phyloP scores from a whole-genome alignment of 2,888 invertebrate genomes.

The Tribolium freemani region DNA sequence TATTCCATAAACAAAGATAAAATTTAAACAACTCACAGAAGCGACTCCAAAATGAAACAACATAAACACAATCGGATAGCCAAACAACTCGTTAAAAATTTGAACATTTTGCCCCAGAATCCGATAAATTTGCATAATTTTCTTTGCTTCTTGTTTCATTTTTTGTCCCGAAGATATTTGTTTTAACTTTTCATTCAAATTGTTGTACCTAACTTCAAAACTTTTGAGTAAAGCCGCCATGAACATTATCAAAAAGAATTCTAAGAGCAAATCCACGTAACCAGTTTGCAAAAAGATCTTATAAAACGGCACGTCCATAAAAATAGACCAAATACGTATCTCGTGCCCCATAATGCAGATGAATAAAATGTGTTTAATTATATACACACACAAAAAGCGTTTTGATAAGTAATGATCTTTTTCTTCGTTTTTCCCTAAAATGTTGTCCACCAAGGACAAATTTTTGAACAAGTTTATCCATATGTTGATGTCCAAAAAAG shows the following conservation, averaged over 20 bases:
- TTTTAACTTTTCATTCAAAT: not conserved
- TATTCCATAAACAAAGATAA: not conserved
- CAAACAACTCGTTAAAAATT: not conserved
- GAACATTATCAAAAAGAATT: not conserved
- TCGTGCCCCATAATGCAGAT: too few species aligned
- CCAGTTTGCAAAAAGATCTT: not conserved
- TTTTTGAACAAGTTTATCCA: not conserved
- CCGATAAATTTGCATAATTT: not conserved
- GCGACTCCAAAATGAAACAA: not conserved
- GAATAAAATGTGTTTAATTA: too few species aligned
- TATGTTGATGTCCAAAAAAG: not conserved
- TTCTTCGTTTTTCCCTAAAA: not conserved
- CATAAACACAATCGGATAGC: not conserved
- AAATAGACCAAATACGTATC: too few species aligned
- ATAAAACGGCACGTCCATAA: too few species aligned
- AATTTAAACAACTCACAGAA: slow-evolving; percentile 3
- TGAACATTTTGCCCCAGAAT: not conserved
- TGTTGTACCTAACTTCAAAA: not conserved
- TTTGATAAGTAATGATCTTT: not conserved
- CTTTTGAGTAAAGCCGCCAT: not conserved
- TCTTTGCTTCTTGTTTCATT: not conserved
- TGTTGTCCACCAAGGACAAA: not conserved
- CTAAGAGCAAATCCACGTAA: not conserved
- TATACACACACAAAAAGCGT: too few species aligned
- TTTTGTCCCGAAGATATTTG: not conserved